Base-by-base conservation (phyloP, 1,140 invertebrate species). In the Brachionus plicatilis region DNA sequence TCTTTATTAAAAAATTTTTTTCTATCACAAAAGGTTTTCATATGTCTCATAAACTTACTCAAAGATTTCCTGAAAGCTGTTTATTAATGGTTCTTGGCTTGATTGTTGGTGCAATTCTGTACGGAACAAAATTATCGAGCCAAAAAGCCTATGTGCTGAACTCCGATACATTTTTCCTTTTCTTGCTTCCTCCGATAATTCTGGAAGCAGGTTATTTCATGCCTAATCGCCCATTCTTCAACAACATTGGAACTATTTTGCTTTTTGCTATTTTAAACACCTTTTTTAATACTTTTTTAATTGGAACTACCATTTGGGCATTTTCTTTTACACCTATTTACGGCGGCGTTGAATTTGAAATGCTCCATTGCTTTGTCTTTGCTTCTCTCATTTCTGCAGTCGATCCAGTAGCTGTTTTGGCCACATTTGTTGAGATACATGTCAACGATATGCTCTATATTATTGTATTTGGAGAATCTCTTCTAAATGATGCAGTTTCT, bases 361-460 rank as follows among this genome's bases (percentile, higher is more conserved):
- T 75, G 68, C 47, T 83, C 5, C 65, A 50, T 84, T 95, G 94
- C 91, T 92, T 97, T 85, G 91, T 97, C 37, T 87, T 86, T 83
- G 86, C 87, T 80, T 85, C 87, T 43, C 85, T 89, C 9, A 90
- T 90, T 65, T 90, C 89, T 17, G 90, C 90, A 45, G 90, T 90
- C 14, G 90, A 90, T 85, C 90, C 90, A 6, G 89, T 90, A 7
- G 89, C 90, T 50, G 92, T 99, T 14, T 90, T 99, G 33, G 97
- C 97, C 29, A 96, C 99, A 17, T 99, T 99, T 90, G 96, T 99
- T 90, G 97, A 99, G 90, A 97, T 99, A 85, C 96, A 92, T 87
- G 97, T 99, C 85, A 97, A 99, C 90, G 96, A 99, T 91, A 94
- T 98, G 85, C 92, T 99, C 56, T 99, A 99, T 89, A 99, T 99